These are phyloP conservation scores for Acrocephalus scirpaceus DNA, from an alignment of 2,797 vertebrate species.

Conservation along the genomic window DNA sequence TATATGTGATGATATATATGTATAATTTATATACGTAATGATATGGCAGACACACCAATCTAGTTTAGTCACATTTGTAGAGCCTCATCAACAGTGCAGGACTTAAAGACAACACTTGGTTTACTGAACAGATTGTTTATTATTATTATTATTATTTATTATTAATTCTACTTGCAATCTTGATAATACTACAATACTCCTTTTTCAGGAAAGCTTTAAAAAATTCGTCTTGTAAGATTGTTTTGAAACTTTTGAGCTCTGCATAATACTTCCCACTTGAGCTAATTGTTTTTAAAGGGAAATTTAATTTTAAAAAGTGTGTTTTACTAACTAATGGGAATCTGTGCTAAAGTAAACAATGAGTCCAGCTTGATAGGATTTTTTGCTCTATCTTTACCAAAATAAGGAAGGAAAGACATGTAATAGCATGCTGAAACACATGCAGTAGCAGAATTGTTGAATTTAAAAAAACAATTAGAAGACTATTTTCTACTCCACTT, in stretches of 20 bases:
- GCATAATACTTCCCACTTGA: slow-evolving; percentile 45
- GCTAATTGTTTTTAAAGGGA: slow-evolving; percentile 61
- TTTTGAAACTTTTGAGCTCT: slow-evolving; percentile 40
- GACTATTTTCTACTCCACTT: slow-evolving; percentile 42
- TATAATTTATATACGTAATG: background rate
- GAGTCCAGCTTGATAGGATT: background rate
- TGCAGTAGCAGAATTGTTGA: background rate
- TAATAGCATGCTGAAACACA: background rate
- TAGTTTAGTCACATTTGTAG: background rate
- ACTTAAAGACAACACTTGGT: background rate
- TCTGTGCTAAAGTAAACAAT: slow-evolving; percentile 39
- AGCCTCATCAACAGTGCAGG: background rate
- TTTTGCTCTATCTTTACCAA: slow-evolving; percentile 36
- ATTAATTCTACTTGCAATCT: background rate
- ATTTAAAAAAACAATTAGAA: slow-evolving; percentile 35
- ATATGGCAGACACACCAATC: background rate
- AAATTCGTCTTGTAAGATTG: background rate
- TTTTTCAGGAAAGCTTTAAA: slow-evolving; percentile 17
- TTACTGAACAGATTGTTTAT: background rate
- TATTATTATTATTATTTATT: background rate
- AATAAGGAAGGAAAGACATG: slow-evolving; percentile 36
- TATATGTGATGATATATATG: background rate
- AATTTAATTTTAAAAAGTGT: slow-evolving; percentile 47
- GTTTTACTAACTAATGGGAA: slow-evolving; percentile 60
- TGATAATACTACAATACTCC: background rate